A percentile compares a stretch with the other conserved stretches of the same genome.
Conservation (phyloP, 2,888 invertebrate genomes). For the Doris montereyensis region DNA sequence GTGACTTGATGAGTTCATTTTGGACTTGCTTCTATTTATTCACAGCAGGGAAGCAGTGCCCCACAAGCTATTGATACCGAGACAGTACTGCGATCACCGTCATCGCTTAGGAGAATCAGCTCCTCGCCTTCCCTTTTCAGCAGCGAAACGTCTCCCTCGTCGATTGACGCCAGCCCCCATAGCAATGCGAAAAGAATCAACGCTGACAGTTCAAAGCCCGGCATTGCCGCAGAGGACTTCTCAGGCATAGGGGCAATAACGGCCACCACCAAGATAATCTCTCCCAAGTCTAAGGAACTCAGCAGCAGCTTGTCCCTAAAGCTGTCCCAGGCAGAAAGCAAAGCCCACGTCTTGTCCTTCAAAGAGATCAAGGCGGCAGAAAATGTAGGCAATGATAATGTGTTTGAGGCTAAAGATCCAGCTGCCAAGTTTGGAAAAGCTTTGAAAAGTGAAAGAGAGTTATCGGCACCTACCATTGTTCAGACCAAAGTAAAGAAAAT, state of each 20-base stretch:
- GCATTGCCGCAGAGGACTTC: constrained; percentile 30
- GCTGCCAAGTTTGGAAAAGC: neutral
- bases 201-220: constrained; percentile 6
- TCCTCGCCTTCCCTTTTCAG: constrained; percentile 60
- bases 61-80: no score
- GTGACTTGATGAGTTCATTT: no score
- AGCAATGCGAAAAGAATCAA: neutral
- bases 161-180: neutral
- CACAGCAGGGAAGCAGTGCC: no score
- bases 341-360: no score
- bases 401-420: constrained; percentile 1
- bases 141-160: neutral
- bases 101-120: constrained; percentile 47
- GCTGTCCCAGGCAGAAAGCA: no score
- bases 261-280: no score
- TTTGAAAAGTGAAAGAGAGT: neutral
- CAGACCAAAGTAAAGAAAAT: neutral
- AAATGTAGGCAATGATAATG: constrained; percentile 15
- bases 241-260: constrained; percentile 4
- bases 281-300: no score
- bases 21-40: no score
- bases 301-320: no score
- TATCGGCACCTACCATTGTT: neutral
- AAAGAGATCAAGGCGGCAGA: no score
- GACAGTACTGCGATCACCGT: constrained; percentile 25